phyloP scores from a whole-genome alignment of 2,113 vertebrate genomes.

The Mesitornis unicolor region DNA sequence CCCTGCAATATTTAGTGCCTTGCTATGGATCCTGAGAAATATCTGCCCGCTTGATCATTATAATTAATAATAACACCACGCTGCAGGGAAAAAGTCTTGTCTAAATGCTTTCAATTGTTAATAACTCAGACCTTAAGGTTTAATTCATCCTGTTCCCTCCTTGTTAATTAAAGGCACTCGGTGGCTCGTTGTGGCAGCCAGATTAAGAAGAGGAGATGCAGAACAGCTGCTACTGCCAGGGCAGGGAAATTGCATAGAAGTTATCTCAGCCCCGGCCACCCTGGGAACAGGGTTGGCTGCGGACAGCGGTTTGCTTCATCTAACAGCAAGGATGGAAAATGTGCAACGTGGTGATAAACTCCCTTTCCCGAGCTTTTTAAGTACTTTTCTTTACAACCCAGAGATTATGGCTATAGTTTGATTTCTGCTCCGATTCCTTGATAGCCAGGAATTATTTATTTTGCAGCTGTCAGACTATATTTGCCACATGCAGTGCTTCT shows the following conservation, averaged over 20 bases:
- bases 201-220: not conserved
- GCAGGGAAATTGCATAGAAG: not conserved
- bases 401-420: not conserved
- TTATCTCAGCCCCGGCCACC: not conserved
- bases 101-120: constrained; percentile 33
- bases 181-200: not conserved
- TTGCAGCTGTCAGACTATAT: constrained; percentile 23
- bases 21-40: not conserved
- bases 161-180: not conserved
- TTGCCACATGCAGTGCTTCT: not conserved
- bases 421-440: constrained; percentile 46
- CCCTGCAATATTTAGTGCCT: not conserved
- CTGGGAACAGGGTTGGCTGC: not conserved
- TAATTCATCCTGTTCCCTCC: not conserved
- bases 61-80: not conserved
- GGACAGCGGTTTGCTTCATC: not conserved
- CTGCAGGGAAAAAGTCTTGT: not conserved
- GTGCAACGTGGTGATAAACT: not conserved
- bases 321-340: not conserved
- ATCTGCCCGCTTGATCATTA: not conserved
- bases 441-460: constrained; percentile 35
- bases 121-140: not conserved
- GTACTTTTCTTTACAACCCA: not conserved
- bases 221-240: not conserved
- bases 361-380: not conserved